phyloP scores from a whole-genome alignment of 1,140 invertebrate species.

The Steinernema khuongi region DNA sequence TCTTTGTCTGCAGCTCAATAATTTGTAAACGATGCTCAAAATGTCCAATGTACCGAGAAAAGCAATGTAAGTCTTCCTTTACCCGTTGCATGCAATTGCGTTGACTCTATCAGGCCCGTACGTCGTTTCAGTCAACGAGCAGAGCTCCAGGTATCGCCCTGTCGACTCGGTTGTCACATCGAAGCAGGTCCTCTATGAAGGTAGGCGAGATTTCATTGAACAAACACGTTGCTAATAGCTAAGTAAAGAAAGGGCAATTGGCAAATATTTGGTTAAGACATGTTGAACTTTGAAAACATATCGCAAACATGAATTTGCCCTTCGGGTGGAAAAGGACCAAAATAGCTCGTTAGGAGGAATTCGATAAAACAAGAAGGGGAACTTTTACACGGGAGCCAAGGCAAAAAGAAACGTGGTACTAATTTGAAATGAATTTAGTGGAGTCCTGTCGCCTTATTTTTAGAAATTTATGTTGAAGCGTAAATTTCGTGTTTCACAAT shows the following conservation, averaged over 20 bases:
- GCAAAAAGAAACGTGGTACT: too few species aligned
- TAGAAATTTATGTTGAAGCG: too few species aligned
- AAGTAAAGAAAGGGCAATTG: too few species aligned
- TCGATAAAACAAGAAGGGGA: too few species aligned
- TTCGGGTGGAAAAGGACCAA: too few species aligned
- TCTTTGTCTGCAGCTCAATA: neutral
- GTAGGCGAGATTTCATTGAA: neutral
- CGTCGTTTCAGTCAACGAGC: slow-evolving; percentile 14
- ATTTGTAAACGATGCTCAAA: neutral
- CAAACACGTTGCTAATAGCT: neutral
- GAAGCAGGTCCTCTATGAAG: slow-evolving; percentile 13
- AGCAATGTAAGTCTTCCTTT: neutral
- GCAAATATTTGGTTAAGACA: too few species aligned
- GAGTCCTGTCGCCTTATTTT: neutral
- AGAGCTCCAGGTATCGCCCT: slow-evolving; percentile 8
- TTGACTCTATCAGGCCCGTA: slow-evolving; percentile 6
- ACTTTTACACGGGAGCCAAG: too few species aligned
- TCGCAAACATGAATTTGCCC: too few species aligned
- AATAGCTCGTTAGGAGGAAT: too few species aligned
- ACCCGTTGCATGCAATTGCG: neutral
- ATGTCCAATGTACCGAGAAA: slow-evolving; percentile 6
- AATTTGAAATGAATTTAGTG: neutral
- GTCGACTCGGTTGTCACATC: slow-evolving; percentile 5
- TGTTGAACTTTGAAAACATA: too few species aligned
- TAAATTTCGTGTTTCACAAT: too few species aligned